Evolutionary conservation across 30 jellyfish, hydroid and myxozoan genomes (phyloP).

Genomic region (Hydra vulgaris): DNA sequence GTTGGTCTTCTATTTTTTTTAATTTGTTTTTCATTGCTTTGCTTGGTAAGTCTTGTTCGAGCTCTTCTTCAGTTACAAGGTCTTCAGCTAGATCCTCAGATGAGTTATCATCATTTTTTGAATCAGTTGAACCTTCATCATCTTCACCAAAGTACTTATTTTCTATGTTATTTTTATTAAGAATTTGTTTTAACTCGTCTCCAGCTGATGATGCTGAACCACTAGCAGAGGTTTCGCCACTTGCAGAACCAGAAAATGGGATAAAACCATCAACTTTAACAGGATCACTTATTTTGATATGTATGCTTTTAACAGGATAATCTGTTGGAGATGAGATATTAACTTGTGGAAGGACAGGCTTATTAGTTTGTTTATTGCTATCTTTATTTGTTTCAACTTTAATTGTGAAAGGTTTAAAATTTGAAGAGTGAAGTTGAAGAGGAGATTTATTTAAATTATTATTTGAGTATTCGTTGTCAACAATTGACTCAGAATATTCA

Average conservation of each 20-base stretch:
- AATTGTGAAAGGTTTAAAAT: background rate
- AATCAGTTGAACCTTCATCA: constrained; percentile 3
- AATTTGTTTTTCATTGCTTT: background rate
- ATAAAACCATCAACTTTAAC: background rate
- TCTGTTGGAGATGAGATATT: background rate
- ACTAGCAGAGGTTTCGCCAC: constrained; percentile 17
- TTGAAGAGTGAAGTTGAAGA: too few species aligned
- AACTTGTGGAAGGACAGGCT: background rate
- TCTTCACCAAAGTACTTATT: constrained; percentile 31
- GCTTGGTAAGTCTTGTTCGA: constrained; percentile 39
- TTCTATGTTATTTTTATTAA: constrained; percentile 19
- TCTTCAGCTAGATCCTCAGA: constrained; percentile 10
- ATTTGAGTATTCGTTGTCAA: background rate
- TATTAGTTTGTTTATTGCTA: too few species aligned
- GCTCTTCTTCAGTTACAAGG: constrained; percentile 8
- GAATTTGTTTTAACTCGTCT: constrained; percentile 12
- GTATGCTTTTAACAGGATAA: background rate
- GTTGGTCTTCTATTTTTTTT: background rate
- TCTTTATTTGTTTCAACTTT: too few species aligned
- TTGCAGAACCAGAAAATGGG: background rate
- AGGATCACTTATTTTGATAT: background rate
- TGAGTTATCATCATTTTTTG: background rate
- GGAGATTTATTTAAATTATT: too few species aligned
- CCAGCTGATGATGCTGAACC: constrained; percentile 21
- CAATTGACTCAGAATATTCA: background rate